Conservation (phyloP, 1,140 invertebrate species). For the Tetranychus urticae region DNA sequence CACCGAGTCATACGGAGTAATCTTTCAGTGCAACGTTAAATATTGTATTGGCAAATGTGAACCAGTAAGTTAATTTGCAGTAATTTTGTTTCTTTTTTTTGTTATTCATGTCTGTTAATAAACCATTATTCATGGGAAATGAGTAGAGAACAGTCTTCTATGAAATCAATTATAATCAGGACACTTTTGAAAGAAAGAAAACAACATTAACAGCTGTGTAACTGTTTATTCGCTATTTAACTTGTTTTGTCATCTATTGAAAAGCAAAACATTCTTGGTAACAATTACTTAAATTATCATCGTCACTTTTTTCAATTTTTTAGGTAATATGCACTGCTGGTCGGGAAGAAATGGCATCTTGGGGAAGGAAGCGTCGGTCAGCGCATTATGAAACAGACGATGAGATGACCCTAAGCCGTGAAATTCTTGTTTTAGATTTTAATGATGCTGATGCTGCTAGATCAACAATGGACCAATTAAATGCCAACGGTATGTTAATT, state of each 20-base stretch:
- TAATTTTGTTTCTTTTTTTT: too few species aligned
- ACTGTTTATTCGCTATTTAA: too few species aligned
- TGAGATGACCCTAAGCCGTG: constrained; percentile 77
- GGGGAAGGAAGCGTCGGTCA: constrained; percentile 62
- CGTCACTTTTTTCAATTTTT: background rate
- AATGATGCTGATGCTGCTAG: constrained; percentile 37
- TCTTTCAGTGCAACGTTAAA: constrained; percentile 90
- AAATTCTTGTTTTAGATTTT: constrained; percentile 71
- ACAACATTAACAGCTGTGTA: too few species aligned
- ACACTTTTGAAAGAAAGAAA: too few species aligned
- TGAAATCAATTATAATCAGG: too few species aligned
- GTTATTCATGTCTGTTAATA: too few species aligned
- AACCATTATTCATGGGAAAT: too few species aligned
- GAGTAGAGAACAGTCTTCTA: too few species aligned
- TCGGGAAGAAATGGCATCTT: constrained; percentile 59
- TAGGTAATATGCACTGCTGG: constrained; percentile 47
- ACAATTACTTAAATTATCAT: too few species aligned
- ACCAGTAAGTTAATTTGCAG: constrained; percentile 31
- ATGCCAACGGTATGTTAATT: constrained; percentile 1
- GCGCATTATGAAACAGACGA: constrained; percentile 28
- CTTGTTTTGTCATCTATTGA: too few species aligned
- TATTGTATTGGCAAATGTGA: constrained; percentile 84
- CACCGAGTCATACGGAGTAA: constrained; percentile 83
- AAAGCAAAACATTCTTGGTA: too few species aligned
- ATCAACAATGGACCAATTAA: constrained; percentile 5